Percentiles rank a stretch among this genome's conserved stretches.
Conservation (phyloP, 2,888 invertebrate species). For the Drosophila leonis region DNA sequence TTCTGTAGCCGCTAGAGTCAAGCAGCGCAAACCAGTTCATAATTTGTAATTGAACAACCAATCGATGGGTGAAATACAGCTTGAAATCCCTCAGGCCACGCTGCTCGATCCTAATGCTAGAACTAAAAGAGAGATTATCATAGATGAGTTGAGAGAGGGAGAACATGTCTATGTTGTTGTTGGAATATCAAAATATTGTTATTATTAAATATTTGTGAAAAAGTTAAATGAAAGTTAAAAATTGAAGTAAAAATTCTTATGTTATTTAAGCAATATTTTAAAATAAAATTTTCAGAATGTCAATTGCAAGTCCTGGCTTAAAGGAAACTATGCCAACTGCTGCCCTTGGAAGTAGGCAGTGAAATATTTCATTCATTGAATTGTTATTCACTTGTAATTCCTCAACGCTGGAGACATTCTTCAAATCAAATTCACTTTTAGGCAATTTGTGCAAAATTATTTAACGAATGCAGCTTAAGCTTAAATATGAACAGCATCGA, state of each 20-base stretch:
- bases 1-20: slow-evolving; percentile 4
- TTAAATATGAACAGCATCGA: too few relatives aligned
- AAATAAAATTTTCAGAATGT: background rate
- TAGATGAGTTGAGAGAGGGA: background rate
- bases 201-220: background rate
- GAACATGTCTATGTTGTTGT: background rate
- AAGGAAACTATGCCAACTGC: background rate
- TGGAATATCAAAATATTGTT: background rate
- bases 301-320: background rate
- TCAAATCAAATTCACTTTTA: background rate
- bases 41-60: slow-evolving; percentile 7
- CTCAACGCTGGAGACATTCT: background rate
- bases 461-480: background rate
- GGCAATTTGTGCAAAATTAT: background rate
- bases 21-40: background rate
- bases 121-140: background rate
- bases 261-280: background rate
- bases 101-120: background rate
- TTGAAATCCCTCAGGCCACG: background rate
- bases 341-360: slow-evolving; percentile 6
- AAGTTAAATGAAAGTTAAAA: background rate
- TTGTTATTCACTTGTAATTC: background rate
- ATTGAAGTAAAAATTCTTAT: background rate
- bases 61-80: background rate
- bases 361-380: background rate